Evolutionary conservation across 2,888 invertebrate species (phyloP).

Genomic region (Mythimna albipuncta): DNA sequence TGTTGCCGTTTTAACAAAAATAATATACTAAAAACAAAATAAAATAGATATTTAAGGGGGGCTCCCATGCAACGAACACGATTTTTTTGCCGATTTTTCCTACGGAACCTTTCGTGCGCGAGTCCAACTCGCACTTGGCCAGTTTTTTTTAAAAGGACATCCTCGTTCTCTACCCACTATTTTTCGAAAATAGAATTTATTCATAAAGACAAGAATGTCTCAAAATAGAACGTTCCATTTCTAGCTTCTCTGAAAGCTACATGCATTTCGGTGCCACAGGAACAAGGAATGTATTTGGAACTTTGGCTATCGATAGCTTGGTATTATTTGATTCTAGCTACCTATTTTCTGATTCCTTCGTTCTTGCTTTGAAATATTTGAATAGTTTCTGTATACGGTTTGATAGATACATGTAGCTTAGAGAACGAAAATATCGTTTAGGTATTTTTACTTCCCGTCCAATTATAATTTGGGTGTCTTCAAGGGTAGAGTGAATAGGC

Average conservation of each 20-base stretch:
- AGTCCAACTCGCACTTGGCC: no score
- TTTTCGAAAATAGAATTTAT: conserved; percentile 47
- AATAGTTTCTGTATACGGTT: no score
- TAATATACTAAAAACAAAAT: no score
- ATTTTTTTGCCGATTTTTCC: no score
- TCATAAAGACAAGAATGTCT: conserved; percentile 31
- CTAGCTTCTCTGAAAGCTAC: conserved; percentile 32
- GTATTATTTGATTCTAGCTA: conserved; percentile 28
- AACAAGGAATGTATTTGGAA: conserved; percentile 43
- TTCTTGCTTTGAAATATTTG: not conserved
- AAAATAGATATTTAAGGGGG: no score
- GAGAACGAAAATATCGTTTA: not conserved
- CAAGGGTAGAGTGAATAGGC: no score
- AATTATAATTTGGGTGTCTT: no score
- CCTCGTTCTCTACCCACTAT: not conserved
- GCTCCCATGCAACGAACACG: no score
- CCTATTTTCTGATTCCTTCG: conserved; percentile 4
- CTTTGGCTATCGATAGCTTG: conserved; percentile 15
- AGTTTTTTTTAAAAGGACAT: not conserved
- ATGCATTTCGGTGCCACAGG: conserved; percentile 28
- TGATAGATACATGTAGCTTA: not conserved
- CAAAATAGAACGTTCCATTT: conserved; percentile 39
- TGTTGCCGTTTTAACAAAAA: no score
- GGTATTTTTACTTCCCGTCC: no score
- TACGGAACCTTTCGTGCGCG: no score